phyloP scores from a whole-genome alignment of 1,140 invertebrate genomes.

The Dreissena rostriformis region DNA sequence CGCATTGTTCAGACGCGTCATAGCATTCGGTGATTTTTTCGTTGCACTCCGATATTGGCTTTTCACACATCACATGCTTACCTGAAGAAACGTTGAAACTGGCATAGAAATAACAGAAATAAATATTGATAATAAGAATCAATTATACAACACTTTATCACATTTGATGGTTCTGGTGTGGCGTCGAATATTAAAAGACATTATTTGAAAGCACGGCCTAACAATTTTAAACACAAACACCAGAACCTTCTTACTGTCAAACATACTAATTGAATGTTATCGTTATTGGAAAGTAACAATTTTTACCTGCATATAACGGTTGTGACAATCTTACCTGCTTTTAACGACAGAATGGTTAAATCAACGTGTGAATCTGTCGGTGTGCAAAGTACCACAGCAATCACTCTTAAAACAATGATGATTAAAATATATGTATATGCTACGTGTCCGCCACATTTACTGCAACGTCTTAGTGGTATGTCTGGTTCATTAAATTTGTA shows the following conservation, averaged over 20 bases:
- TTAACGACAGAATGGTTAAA: slow-evolving; percentile 3
- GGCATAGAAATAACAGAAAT: neutral
- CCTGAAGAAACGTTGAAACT: neutral
- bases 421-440: neutral
- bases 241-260: no score
- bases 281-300: neutral
- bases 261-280: neutral
- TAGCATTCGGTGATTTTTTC: slow-evolving; percentile 10
- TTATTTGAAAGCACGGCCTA: no score
- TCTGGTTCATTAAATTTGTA: neutral
- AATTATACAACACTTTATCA: neutral
- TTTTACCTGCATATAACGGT: no score
- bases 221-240: no score
- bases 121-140: neutral
- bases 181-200: no score
- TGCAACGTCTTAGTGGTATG: neutral
- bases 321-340: slow-evolving; percentile 12
- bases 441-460: neutral
- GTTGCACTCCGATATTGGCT: slow-evolving; percentile 13
- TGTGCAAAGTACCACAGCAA: slow-evolving; percentile 20
- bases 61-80: slow-evolving; percentile 43
- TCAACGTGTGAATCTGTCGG: slow-evolving; percentile 31
- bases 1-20: slow-evolving; percentile 9
- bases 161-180: neutral
- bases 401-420: slow-evolving; percentile 1